phyloP scores from a whole-genome alignment of 2,888 invertebrate species.

The Hypselothyrea guttata region DNA sequence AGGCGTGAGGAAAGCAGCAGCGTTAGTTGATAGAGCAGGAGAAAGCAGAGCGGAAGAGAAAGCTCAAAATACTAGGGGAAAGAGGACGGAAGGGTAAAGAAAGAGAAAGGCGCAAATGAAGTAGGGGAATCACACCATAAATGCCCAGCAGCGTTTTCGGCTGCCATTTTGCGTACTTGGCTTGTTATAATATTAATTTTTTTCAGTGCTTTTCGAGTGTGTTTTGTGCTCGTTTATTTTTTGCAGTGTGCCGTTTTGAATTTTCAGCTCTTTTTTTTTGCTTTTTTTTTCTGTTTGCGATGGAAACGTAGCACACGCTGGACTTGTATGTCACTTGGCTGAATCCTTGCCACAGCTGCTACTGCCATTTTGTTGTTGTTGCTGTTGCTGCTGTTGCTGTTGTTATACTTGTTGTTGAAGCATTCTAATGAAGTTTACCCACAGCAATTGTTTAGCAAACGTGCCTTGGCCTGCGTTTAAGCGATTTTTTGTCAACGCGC shows the following conservation, averaged over 20 bases:
- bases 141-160: conserved; percentile 62
- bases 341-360: conserved; percentile 24
- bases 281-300: background rate
- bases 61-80: no score
- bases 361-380: background rate
- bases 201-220: background rate
- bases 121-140: conserved; percentile 58
- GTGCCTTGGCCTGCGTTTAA: conserved; percentile 79
- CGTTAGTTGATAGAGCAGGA: no score
- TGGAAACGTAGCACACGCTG: conserved; percentile 33
- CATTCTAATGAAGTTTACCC: conserved; percentile 80
- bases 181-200: conserved; percentile 63
- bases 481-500: conserved; percentile 75
- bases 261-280: background rate
- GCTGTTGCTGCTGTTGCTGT: conserved; percentile 5
- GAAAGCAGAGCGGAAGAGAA: no score
- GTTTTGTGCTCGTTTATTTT: background rate
- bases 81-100: no score
- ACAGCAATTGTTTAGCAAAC: conserved; percentile 81
- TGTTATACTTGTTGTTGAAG: conserved; percentile 48
- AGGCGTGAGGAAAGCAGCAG: no score
- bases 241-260: background rate
- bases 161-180: conserved; percentile 60
- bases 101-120: conserved; percentile 21
- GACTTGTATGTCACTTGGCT: conserved; percentile 65